These are phyloP conservation scores for Leptopterna dolabrata DNA, from an alignment of 2,888 invertebrate species.

Conservation along the genomic window DNA sequence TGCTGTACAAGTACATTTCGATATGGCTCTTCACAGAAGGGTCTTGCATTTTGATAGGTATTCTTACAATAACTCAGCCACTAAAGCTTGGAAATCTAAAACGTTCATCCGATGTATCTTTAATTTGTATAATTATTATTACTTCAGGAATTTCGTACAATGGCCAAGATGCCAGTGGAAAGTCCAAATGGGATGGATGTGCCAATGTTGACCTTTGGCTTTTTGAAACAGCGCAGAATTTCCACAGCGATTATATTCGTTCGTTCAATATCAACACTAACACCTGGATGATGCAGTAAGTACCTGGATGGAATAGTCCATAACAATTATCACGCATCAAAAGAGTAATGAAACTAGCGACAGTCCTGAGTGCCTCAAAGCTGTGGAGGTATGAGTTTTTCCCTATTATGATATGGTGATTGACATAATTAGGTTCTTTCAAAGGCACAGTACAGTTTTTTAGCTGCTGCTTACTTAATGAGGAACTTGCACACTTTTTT, in stretches of 20 bases:
- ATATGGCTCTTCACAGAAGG: slow-evolving; percentile 94
- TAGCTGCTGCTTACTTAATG: too few relatives aligned
- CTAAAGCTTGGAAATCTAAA: not conserved
- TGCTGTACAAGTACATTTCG: slow-evolving; percentile 91
- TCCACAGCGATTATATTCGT: slow-evolving; percentile 83
- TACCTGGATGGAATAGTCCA: slow-evolving; percentile 57
- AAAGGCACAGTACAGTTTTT: too few relatives aligned
- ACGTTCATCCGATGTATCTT: not conserved
- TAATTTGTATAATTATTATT: too few relatives aligned
- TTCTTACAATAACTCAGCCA: slow-evolving; percentile 42
- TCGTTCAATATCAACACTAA: slow-evolving; percentile 98
- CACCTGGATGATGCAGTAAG: slow-evolving; percentile 86
- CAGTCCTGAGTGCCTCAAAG: too few relatives aligned
- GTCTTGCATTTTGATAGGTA: slow-evolving; percentile 74
- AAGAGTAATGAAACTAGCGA: too few relatives aligned
- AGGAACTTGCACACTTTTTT: too few relatives aligned
- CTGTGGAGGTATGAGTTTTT: too few relatives aligned
- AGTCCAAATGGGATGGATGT: slow-evolving; percentile 85
- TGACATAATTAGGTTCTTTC: too few relatives aligned
- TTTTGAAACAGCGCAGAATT: slow-evolving; percentile 86
- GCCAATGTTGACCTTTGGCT: slow-evolving; percentile 86
- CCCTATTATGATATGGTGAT: too few relatives aligned
- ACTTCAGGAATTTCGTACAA: slow-evolving; percentile 83
- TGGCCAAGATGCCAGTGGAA: slow-evolving; percentile 76
- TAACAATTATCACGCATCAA: too few relatives aligned